Conservation (phyloP, 2,888 invertebrate genomes). For the Hirtodrosophila duncani region DNA sequence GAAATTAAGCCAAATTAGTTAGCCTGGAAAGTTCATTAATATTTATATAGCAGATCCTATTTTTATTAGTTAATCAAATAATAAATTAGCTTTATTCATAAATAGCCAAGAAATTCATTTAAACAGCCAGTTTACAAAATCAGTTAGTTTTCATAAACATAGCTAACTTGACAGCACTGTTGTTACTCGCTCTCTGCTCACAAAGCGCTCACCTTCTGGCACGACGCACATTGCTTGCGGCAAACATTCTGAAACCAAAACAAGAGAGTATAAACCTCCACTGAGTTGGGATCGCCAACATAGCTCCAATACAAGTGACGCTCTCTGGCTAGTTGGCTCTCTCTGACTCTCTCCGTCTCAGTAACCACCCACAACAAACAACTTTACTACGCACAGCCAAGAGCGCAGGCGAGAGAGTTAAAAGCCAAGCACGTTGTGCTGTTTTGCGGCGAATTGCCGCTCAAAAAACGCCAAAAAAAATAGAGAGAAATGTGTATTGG, state of each 20-base stretch:
- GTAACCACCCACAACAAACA: slow-evolving; percentile 33
- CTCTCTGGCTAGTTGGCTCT: slow-evolving; percentile 5
- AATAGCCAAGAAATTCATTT: too few species aligned
- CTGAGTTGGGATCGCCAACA: slow-evolving; percentile 7
- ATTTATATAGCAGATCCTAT: too few species aligned
- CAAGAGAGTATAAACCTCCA: slow-evolving; percentile 2
- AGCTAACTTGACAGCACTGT: too few species aligned
- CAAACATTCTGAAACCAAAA: slow-evolving; percentile 21
- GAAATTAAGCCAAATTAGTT: too few species aligned
- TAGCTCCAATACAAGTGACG: neutral
- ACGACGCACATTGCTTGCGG: slow-evolving; percentile 5
- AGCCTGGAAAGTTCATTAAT: too few species aligned
- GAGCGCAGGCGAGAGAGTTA: slow-evolving; percentile 16
- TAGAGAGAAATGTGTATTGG: slow-evolving; percentile 37
- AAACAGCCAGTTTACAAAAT: too few species aligned
- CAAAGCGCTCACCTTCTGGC: neutral
- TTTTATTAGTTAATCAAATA: too few species aligned
- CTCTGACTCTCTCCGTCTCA: neutral
- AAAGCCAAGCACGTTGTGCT: slow-evolving; percentile 31
- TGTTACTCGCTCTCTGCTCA: too few species aligned
- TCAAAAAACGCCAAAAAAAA: slow-evolving; percentile 68
- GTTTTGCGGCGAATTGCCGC: slow-evolving; percentile 69
- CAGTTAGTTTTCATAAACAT: too few species aligned
- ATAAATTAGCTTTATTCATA: too few species aligned
- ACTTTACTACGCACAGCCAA: slow-evolving; percentile 1